Percentiles rank a stretch among this genome's conserved stretches.
Evolutionary conservation across 2,888 invertebrate species (phyloP).

Genomic region (Chirona hameri): DNA sequence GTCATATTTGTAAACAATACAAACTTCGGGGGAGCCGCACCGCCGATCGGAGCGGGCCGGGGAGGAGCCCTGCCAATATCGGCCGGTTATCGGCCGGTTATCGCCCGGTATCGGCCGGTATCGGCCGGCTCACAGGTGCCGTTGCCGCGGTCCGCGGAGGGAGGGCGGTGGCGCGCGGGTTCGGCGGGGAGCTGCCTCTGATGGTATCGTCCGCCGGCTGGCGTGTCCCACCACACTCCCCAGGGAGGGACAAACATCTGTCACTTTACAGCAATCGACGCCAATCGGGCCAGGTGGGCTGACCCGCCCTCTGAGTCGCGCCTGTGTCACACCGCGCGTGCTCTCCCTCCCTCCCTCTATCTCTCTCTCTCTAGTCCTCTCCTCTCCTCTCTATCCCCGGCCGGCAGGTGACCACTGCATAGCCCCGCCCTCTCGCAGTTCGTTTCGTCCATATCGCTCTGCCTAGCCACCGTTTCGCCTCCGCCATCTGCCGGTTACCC

Average conservation of each 20-base stretch:
- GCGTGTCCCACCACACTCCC: neutral
- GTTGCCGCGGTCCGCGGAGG: neutral
- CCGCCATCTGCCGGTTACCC: neutral
- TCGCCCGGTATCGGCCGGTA: neutral
- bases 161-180: no score
- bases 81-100: neutral
- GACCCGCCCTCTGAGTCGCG: no score
- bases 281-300: no score
- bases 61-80: no score
- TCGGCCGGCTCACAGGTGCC: neutral
- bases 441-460: no score
- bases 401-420: neutral
- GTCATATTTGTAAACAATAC: constrained; percentile 14
- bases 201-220: neutral
- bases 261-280: neutral
- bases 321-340: no score
- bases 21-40: neutral
- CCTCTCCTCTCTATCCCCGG: neutral
- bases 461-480: no score
- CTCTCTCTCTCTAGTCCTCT: no score
- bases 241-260: neutral
- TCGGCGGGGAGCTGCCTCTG: neutral
- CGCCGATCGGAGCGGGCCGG: neutral
- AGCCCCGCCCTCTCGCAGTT: no score
- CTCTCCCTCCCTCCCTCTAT: no score